Evolutionary conservation across 2,797 vertebrate species (phyloP).

Genomic region (Cossypha dichroa): DNA sequence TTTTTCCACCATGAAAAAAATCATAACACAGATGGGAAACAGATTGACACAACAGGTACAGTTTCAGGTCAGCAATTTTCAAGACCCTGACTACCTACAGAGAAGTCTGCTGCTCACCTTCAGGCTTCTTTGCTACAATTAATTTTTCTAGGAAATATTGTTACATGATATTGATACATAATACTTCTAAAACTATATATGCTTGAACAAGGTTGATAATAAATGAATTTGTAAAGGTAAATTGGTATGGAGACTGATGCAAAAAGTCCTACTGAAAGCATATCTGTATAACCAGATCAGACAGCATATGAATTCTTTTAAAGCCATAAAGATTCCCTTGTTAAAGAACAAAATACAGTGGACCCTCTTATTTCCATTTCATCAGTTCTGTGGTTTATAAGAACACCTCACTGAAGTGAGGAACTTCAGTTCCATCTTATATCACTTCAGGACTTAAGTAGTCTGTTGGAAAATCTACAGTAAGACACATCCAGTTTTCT

Average conservation of each 20-base stretch:
- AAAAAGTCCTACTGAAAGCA: neutral
- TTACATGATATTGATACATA: neutral
- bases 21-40: neutral
- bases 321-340: neutral
- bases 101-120: neutral
- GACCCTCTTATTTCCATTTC: neutral
- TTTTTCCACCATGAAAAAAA: neutral
- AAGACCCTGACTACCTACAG: neutral
- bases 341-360: neutral
- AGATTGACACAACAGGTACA: neutral
- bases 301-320: neutral
- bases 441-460: neutral
- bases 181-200: neutral
- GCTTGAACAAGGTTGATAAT: neutral
- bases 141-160: neutral
- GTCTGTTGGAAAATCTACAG: neutral
- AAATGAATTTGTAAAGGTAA: neutral
- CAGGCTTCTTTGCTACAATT: neutral
- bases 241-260: neutral
- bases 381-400: neutral
- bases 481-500: neutral
- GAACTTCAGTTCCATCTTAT: neutral
- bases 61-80: neutral
- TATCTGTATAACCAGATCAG: neutral
- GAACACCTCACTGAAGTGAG: neutral